Base-by-base conservation (phyloP, 2,888 invertebrate species). In the Dynastes maya region DNA sequence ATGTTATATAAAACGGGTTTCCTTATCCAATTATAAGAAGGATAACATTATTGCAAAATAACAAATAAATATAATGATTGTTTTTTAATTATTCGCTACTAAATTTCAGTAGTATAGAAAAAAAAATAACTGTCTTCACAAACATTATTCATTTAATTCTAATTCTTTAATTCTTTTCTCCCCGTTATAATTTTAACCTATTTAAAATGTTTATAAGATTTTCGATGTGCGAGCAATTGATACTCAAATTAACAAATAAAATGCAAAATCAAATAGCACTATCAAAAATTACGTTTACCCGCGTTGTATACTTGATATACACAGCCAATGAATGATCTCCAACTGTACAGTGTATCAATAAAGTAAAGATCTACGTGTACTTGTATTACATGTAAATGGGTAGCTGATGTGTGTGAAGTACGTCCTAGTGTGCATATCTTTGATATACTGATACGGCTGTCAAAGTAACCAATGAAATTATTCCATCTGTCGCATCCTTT, bases 301-400 rank as follows among this genome's bases (percentile, higher is more conserved):
- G 78, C 78, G 72, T 40, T 65, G 64, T 13, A 37, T 37, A 27
- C 55, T 72, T 53, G 53, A 58, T 61, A 45, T 27, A 53, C 11
- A 22, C 63, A 64, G 55, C 79, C 79, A 79, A 79, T 79, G 68
- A 79, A 64, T 65, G 58, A 22, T 76, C 40, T 93, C 93, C 94
- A 94, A 93, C 94, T 93, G 93, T 92, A 92, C 84, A 83, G 37
- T 37, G 76, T 22, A 55, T 13, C 49, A 4, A 29, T 4, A 29
- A 53, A 76, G 58, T 63, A 49, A 49, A 27, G 22, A 72, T 76
- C 37, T 40, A 78, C 76, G 78, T 64, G 6, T 9, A 0, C 11
- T 16, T 16, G 2, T 4, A 6, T 55, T 55, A 16, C 13, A 55
- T 8, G 8, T 2, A 8, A 22, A 22, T 1, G 4, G 53, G 45